phyloP scores from a whole-genome alignment of 1,140 invertebrate genomes.

The Ceratitis capitata region DNA sequence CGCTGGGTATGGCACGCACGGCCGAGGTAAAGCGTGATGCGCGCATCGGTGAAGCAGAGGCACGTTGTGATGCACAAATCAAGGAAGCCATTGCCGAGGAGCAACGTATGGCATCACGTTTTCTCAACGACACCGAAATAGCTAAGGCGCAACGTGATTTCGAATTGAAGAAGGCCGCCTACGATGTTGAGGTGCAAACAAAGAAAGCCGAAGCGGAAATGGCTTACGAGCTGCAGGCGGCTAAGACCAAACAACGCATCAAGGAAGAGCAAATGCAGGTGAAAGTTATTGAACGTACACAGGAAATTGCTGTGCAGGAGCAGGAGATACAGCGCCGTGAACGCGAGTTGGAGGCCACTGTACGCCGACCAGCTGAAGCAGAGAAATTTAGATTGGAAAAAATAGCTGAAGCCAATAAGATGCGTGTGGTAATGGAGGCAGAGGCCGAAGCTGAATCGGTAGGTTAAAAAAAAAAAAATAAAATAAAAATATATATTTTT shows the following conservation, averaged over 20 bases:
- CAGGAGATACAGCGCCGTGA: slow-evolving; percentile 88
- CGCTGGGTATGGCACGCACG: slow-evolving; percentile 94
- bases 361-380: slow-evolving; percentile 91
- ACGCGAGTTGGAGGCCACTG: slow-evolving; percentile 88
- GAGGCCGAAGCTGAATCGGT: slow-evolving; percentile 94
- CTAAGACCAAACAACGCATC: slow-evolving; percentile 94
- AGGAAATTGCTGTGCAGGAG: slow-evolving; percentile 91
- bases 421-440: slow-evolving; percentile 87
- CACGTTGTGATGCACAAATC: slow-evolving; percentile 85
- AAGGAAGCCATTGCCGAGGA: slow-evolving; percentile 96
- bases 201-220: slow-evolving; percentile 94
- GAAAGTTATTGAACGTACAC: slow-evolving; percentile 89
- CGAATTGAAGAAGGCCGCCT: slow-evolving; percentile 95
- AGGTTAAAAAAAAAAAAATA: slow-evolving; percentile 56
- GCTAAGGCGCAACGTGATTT: slow-evolving; percentile 96
- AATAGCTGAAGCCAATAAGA: slow-evolving; percentile 89
- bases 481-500: neutral
- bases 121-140: slow-evolving; percentile 95
- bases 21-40: slow-evolving; percentile 97
- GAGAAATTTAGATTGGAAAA: slow-evolving; percentile 94
- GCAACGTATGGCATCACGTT: slow-evolving; percentile 90
- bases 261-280: slow-evolving; percentile 98
- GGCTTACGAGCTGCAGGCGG: slow-evolving; percentile 93
- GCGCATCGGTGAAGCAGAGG: slow-evolving; percentile 95
- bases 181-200: slow-evolving; percentile 96